Evolutionary conservation across 2,113 vertebrate species (phyloP), one percentile per base, ranked within the genome.

Genomic region (Pangasianodon hypophthalmus): DNA sequence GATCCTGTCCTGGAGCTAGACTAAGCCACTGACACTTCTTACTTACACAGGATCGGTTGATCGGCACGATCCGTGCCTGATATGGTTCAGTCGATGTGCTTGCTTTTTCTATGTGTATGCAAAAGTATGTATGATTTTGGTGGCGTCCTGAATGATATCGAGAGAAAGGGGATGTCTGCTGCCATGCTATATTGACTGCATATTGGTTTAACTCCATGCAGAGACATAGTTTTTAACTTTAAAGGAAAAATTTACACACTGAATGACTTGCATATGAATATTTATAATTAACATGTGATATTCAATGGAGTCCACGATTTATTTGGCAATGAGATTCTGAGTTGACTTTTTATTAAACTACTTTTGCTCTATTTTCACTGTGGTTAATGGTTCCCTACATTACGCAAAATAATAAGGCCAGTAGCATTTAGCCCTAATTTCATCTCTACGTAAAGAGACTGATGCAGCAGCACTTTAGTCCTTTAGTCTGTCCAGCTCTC

Each of bases 1-100:
- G 56, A 64, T 58, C 81, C 84, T 80, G 73, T 89, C 84, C 88
- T 80, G 84, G 32, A 89, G 88, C 69, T 67, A 86, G 46, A 86
- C 71, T 54, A 86, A 86, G 71, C 84, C 73, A 86, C 84, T 67
- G 88, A 86, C 84, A 80, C 88, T 19, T 67, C 82, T 26, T 24
- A 60, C 56, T 60, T 77, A 50, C 54, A 0, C 67, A 3, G n/a
- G 48, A 48, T 10, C 21, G 79, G 71, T 50, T 56, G 29, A 48
- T 54, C n/a, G 19, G 56, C 50, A 10, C 29, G 8, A 24, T 54
- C 46, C 13, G n/a, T 50, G 18, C 21, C 21, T 48, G 46, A 32
- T 79, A 56, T 71, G 88, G 73, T 64, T 73, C 88, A 16, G 37
- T 85, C 71, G 48, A 89, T 69, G 84, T 18, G 9, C 37, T 89